Evolutionary conservation across 23 tunicate genomes (phyloP).

Genomic region (Halocynthia aurantium): DNA sequence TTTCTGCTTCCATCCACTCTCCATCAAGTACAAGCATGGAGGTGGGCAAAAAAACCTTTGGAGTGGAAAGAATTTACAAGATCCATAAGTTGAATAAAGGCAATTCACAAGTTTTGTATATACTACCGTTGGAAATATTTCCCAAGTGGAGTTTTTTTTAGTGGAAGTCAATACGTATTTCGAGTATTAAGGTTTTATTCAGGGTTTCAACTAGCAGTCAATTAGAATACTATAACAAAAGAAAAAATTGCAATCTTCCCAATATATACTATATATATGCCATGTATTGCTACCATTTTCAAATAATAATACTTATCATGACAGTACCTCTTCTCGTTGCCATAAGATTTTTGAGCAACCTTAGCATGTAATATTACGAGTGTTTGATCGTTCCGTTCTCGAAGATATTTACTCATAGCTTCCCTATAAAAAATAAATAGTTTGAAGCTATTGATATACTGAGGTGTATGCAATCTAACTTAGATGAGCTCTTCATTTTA

Average conservation of each 20-base stretch:
- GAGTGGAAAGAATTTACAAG: too few species aligned
- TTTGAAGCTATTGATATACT: too few species aligned
- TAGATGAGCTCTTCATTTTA: background rate
- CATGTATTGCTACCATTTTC: background rate
- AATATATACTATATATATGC: background rate
- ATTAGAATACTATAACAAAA: background rate
- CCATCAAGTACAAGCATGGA: slow-evolving; percentile 74
- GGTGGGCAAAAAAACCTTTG: slow-evolving; percentile 92
- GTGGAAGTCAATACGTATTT: too few species aligned
- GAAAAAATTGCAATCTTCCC: background rate
- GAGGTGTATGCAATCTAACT: background rate
- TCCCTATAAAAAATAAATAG: slow-evolving; percentile 32
- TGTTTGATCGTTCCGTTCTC: slow-evolving; percentile 61
- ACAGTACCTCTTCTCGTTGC: slow-evolving; percentile 76
- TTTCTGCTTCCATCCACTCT: slow-evolving; percentile 77
- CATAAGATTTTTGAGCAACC: slow-evolving; percentile 95
- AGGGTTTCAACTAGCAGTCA: background rate
- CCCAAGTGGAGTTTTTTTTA: too few species aligned
- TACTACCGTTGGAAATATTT: too few species aligned
- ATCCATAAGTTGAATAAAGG: too few species aligned
- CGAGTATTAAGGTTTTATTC: too few species aligned
- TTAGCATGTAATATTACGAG: slow-evolving; percentile 83
- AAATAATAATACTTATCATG: background rate
- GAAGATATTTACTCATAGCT: slow-evolving; percentile 72
- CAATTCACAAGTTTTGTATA: too few species aligned